phyloP scores from a whole-genome alignment of 2,888 invertebrate genomes.

The Melanchra persicariae region DNA sequence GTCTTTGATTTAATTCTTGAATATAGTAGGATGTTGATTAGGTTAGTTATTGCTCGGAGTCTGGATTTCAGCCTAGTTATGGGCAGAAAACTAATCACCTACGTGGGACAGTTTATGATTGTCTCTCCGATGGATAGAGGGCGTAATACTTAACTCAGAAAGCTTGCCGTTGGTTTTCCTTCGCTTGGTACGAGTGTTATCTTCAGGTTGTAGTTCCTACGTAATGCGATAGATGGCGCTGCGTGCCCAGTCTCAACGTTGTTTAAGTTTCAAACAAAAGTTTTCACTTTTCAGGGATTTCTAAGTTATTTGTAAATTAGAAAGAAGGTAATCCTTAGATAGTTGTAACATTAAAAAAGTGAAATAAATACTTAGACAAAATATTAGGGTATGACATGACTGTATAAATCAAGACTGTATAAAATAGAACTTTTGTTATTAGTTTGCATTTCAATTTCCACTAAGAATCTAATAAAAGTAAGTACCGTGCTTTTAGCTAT shows the following conservation, averaged over 20 bases:
- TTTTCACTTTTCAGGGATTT: constrained; percentile 4
- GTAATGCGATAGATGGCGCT: constrained; percentile 44
- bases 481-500: too few relatives aligned
- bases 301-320: neutral
- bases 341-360: neutral
- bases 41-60: too few relatives aligned
- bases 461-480: neutral
- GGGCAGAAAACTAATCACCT: neutral
- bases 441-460: neutral
- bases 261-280: constrained; percentile 24
- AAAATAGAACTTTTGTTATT: too few relatives aligned
- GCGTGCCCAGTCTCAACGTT: neutral
- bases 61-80: too few relatives aligned
- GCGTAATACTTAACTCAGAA: neutral
- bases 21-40: too few relatives aligned
- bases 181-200: neutral
- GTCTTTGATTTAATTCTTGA: too few relatives aligned
- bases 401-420: too few relatives aligned
- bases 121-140: constrained; percentile 5
- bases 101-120: neutral
- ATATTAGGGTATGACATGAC: too few relatives aligned
- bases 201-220: neutral
- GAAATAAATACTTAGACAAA: too few relatives aligned
- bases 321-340: neutral
- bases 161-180: neutral